A percentile compares a stretch with the other conserved stretches of the same genome.
Evolutionary conservation across 92 coral and sea anemone genomes (phyloP).

Genomic region (Epizoanthus ramosus): DNA sequence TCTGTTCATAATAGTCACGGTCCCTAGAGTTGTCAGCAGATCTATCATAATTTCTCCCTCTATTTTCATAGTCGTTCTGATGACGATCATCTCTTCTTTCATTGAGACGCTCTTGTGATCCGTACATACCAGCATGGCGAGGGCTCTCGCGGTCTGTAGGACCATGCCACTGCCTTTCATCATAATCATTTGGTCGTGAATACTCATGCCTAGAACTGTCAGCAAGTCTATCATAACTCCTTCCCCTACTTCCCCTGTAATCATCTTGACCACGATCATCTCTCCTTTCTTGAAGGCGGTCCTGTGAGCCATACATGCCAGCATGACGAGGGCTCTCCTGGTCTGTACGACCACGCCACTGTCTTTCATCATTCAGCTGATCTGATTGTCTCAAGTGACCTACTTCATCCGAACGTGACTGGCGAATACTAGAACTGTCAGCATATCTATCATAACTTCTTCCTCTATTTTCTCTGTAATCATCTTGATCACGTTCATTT

Average conservation of each 20-base stretch:
- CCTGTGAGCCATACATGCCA: no score
- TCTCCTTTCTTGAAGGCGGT: not conserved
- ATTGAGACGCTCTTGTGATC: not conserved
- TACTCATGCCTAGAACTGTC: not conserved
- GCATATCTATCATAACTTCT: constrained; percentile 4
- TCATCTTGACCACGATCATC: not conserved
- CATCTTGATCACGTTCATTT: not conserved
- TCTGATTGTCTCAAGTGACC: no score
- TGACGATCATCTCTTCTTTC: constrained; percentile 3
- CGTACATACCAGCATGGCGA: not conserved
- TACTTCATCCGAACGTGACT: no score
- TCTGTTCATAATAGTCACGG: not conserved
- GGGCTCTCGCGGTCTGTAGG: not conserved
- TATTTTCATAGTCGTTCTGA: constrained; percentile 3
- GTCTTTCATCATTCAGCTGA: no score
- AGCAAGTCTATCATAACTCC: constrained; percentile 4
- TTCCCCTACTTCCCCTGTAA: not conserved
- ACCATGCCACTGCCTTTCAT: no score
- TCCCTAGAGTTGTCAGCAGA: constrained; percentile 4
- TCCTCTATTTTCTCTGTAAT: not conserved
- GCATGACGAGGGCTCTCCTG: not conserved
- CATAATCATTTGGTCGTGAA: no score
- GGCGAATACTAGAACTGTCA: not conserved
- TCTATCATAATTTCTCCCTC: constrained; percentile 15
- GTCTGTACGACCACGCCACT: not conserved